Conservation (phyloP, 2,888 invertebrate genomes). For the Xylota segnis region DNA sequence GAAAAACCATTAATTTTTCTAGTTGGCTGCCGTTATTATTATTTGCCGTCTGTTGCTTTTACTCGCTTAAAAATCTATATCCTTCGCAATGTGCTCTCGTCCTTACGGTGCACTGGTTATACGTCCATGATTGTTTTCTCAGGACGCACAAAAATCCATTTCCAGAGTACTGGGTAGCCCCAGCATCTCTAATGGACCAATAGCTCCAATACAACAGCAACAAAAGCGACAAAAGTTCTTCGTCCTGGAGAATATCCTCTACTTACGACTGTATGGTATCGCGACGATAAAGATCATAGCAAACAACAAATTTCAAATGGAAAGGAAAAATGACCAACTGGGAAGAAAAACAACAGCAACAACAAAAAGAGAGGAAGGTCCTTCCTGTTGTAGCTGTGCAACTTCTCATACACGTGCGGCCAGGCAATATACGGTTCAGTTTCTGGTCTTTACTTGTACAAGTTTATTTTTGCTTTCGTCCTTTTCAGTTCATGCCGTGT, state of each 20-base stretch:
- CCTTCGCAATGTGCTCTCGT: constrained; percentile 68
- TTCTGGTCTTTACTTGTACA: constrained; percentile 34
- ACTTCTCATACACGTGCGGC: constrained; percentile 69
- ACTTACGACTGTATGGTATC: constrained; percentile 8
- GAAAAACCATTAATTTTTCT: constrained; percentile 75
- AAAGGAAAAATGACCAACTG: constrained; percentile 66
- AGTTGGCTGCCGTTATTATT: constrained; percentile 74
- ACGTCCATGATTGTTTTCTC: constrained; percentile 74
- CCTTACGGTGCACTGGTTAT: constrained; percentile 63
- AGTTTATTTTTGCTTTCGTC: constrained; percentile 52
- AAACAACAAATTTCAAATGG: constrained; percentile 72
- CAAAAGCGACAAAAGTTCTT: constrained; percentile 53
- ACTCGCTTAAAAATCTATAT: constrained; percentile 72
- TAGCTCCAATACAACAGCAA: constrained; percentile 34
- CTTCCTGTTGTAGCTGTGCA: constrained; percentile 50
- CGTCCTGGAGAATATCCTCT: constrained; percentile 47
- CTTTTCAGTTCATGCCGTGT: constrained; percentile 25
- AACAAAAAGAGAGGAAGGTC: constrained; percentile 26
- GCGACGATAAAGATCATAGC: constrained; percentile 72
- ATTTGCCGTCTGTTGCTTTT: constrained; percentile 76
- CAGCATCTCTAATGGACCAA: constrained; percentile 59
- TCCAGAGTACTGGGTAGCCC: constrained; percentile 42
- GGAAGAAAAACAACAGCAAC: constrained; percentile 10
- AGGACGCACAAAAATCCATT: constrained; percentile 65
- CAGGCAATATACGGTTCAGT: constrained; percentile 35